These are phyloP conservation scores for Adrianichthys oophorus DNA, from an alignment of 2,797 vertebrate genomes.

Conservation along the genomic window DNA sequence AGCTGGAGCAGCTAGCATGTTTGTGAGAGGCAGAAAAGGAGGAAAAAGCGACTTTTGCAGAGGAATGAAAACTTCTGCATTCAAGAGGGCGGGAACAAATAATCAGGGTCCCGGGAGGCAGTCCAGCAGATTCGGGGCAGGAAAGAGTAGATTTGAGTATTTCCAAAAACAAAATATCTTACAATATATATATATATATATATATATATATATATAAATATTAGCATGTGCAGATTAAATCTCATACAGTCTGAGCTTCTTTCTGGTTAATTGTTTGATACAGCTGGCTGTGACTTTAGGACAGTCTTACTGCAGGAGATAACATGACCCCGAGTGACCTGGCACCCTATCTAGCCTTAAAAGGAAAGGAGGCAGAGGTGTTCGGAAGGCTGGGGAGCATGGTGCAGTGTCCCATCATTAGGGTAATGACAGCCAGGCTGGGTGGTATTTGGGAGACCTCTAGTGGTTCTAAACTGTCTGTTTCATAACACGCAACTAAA, in stretches of 20 bases:
- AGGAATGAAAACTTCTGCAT: conserved; percentile 84
- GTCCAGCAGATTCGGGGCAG: conserved; percentile 47
- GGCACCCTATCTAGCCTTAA: conserved; percentile 60
- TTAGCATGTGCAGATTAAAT: too few species aligned
- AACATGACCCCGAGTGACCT: conserved; percentile 70
- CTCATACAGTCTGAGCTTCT: neutral
- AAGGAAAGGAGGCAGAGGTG: conserved; percentile 55
- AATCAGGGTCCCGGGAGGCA: conserved; percentile 68
- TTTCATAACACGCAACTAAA: neutral
- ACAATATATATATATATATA: too few species aligned
- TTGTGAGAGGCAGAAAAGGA: conserved; percentile 74
- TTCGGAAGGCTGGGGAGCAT: conserved; percentile 29
- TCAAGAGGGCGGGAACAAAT: conserved; percentile 73
- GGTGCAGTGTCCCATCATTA: conserved; percentile 51
- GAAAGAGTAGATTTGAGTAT: conserved; percentile 33
- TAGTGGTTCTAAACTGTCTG: conserved; percentile 45
- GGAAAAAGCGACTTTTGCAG: conserved; percentile 73
- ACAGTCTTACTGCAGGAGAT: conserved; percentile 56
- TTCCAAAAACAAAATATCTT: conserved; percentile 19
- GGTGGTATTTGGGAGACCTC: conserved; percentile 65
- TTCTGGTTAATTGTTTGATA: conserved; percentile 23
- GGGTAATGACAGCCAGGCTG: conserved; percentile 47
- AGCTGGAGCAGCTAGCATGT: conserved; percentile 62
- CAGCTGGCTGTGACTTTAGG: conserved; percentile 31
- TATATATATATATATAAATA: too few species aligned